Evolutionary conservation across 2,797 vertebrate genomes (phyloP).

Genomic region (Trachops cirrhosus): DNA sequence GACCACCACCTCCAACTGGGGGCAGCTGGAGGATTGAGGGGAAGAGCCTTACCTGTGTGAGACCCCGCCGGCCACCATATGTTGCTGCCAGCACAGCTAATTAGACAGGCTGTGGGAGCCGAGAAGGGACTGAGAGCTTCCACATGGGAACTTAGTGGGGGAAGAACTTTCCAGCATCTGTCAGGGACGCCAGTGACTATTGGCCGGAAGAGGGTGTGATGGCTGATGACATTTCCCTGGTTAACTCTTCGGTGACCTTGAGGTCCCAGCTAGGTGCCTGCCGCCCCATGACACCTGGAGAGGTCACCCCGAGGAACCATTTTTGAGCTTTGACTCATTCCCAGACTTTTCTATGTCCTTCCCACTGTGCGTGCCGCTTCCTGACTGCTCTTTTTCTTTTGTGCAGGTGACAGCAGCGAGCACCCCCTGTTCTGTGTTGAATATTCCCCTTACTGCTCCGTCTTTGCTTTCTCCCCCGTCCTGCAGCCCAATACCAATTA

Average conservation of each 20-base stretch:
- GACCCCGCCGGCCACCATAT: constrained; percentile 44
- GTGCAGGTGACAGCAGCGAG: constrained; percentile 73
- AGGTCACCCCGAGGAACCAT: background rate
- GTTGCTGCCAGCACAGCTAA: constrained; percentile 27
- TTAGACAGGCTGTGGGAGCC: constrained; percentile 25
- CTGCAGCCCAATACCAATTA: constrained; percentile 30
- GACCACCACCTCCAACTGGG: background rate
- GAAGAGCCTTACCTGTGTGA: background rate
- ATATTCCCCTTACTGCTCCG: constrained; percentile 75
- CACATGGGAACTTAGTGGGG: background rate
- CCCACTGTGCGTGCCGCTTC: background rate
- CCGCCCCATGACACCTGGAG: background rate
- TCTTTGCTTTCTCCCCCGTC: constrained; percentile 67
- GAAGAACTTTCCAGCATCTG: constrained; percentile 4
- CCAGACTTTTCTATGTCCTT: background rate
- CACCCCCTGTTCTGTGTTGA: constrained; percentile 75
- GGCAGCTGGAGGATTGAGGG: constrained; percentile 28
- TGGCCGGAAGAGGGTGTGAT: background rate
- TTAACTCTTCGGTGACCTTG: background rate
- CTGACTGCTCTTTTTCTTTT: constrained; percentile 74
- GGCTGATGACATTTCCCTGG: background rate
- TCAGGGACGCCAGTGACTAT: background rate
- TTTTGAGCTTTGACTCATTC: constrained; percentile 20
- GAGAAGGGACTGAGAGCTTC: background rate
- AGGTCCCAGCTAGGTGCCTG: background rate